These are phyloP conservation scores for Acipenser ruthenus DNA, from an alignment of 2,797 vertebrate species.

Conservation along the genomic window DNA sequence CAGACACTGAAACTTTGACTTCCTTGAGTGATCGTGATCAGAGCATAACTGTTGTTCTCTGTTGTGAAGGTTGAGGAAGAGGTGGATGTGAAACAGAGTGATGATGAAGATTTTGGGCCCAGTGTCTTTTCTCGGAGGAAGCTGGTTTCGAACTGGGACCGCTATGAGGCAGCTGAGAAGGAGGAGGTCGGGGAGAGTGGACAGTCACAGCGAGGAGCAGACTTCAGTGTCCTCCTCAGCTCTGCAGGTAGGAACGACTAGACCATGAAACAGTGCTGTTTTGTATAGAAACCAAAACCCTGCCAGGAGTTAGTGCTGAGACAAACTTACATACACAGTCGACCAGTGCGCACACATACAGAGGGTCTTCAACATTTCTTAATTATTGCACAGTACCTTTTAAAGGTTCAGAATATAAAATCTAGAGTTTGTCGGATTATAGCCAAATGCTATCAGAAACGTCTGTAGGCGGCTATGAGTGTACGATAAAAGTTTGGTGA, in stretches of 20 bases:
- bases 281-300: too few species aligned
- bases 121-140: conserved; percentile 76
- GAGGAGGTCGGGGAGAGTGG: conserved; percentile 42
- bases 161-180: conserved; percentile 64
- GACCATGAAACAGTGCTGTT: too few species aligned
- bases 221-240: conserved; percentile 77
- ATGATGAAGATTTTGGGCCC: conserved; percentile 46
- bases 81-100: conserved; percentile 27
- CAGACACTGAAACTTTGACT: background rate
- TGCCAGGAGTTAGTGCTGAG: too few species aligned
- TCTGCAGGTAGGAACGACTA: conserved; percentile 63
- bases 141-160: conserved; percentile 81
- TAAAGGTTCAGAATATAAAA: too few species aligned
- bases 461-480: too few species aligned
- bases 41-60: background rate
- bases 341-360: too few species aligned
- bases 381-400: too few species aligned
- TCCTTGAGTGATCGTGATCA: background rate
- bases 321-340: too few species aligned
- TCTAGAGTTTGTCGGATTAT: too few species aligned
- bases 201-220: conserved; percentile 71
- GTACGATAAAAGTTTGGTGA: too few species aligned
- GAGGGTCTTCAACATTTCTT: too few species aligned
- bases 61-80: conserved; percentile 42
- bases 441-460: too few species aligned